These are phyloP conservation scores for Berghia stephanieae DNA, from an alignment of 1,140 invertebrate species.

Conservation along the genomic window DNA sequence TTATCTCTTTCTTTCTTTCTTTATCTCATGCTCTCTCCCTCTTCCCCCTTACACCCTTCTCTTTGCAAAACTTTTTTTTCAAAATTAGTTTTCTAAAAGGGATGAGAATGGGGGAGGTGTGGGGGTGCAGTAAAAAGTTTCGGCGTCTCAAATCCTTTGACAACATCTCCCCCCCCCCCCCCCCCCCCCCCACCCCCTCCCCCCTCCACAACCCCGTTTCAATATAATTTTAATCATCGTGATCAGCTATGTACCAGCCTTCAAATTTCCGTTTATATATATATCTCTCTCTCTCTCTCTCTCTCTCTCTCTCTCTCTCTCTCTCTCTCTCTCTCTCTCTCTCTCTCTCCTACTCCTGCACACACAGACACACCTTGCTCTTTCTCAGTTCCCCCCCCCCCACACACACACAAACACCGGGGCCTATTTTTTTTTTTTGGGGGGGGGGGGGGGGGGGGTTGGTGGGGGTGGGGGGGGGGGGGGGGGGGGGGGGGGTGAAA, in stretches of 20 bases:
- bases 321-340: slow-evolving; percentile 2
- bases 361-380: too few species aligned
- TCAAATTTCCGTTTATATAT: too few species aligned
- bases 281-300: slow-evolving; percentile 7
- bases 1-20: background rate
- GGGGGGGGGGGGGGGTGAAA: slow-evolving; percentile 10
- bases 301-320: slow-evolving; percentile 13
- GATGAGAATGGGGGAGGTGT: background rate
- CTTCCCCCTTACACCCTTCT: background rate
- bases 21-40: background rate
- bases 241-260: background rate
- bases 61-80: background rate
- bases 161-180: background rate
- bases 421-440: too few species aligned
- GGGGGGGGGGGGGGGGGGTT: background rate
- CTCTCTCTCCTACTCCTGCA: background rate
- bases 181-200: background rate
- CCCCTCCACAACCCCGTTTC: background rate
- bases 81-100: background rate
- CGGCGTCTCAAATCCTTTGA: background rate
- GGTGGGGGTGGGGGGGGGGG: background rate
- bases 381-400: too few species aligned
- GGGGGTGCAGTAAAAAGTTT: background rate
- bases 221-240: background rate
- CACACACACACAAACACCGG: too few species aligned